Evolutionary conservation across 2,113 vertebrate species (phyloP).

Genomic region (Cinclus mexicanus): DNA sequence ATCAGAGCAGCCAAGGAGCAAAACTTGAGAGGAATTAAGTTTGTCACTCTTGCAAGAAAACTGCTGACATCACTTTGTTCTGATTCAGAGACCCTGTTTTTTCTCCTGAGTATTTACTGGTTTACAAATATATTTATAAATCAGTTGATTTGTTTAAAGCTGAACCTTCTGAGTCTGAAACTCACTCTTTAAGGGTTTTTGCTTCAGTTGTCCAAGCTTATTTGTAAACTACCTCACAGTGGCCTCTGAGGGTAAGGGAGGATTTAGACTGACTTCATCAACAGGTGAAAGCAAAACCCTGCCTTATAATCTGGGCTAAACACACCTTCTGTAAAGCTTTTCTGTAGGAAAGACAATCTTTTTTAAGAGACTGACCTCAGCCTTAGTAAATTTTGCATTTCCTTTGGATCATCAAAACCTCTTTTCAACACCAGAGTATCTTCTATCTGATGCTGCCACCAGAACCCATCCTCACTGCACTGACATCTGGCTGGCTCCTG

Average conservation of each 20-base stretch:
- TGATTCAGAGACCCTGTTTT: background rate
- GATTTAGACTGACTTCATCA: background rate
- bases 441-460: background rate
- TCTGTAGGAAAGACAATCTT: background rate
- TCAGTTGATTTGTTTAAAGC: background rate
- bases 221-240: background rate
- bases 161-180: background rate
- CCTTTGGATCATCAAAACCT: background rate
- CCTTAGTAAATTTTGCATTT: background rate
- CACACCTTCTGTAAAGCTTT: background rate
- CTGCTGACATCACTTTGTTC: background rate
- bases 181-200: background rate
- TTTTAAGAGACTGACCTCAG: background rate
- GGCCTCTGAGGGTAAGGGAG: background rate
- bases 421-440: rapidly evolving
- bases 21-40: background rate
- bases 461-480: background rate
- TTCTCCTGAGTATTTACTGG: background rate
- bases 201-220: background rate
- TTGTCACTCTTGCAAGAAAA: background rate
- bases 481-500: background rate
- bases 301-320: background rate
- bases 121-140: slow-evolving; percentile 7
- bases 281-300: background rate
- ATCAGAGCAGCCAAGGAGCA: background rate